Conservation (phyloP, 2,113 vertebrate species). For the Oreochromis aureus region DNA sequence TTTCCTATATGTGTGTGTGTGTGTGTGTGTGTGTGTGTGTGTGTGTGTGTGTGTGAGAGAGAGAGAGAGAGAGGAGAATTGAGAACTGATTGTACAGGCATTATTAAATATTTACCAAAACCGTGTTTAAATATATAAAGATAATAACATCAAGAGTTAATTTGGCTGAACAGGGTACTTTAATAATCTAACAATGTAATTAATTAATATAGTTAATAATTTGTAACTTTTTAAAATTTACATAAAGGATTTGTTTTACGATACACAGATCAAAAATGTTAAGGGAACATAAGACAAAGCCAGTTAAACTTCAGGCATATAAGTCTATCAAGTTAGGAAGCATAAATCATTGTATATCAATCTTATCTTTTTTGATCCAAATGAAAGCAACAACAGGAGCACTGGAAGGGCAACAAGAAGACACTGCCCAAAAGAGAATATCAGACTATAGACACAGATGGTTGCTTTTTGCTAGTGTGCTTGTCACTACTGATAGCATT, state of each 20-base stretch:
- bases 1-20: neutral
- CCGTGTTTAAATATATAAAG: neutral
- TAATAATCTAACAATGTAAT: neutral
- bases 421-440: neutral
- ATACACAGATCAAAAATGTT: neutral
- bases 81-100: neutral
- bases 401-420: neutral
- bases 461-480: neutral
- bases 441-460: neutral
- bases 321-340: neutral
- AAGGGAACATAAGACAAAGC: neutral
- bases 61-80: neutral
- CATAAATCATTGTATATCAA: neutral
- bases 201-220: neutral
- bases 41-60: too few relatives aligned
- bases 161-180: neutral
- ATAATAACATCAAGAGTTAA: neutral
- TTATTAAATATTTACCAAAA: neutral
- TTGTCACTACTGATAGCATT: neutral
- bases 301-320: neutral
- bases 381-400: neutral
- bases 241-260: neutral
- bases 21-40: accelerated
- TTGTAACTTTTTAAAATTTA: neutral
- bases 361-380: neutral